These are phyloP conservation scores for Coendou prehensilis DNA, from an alignment of 2,797 vertebrate genomes.

Conservation along the genomic window DNA sequence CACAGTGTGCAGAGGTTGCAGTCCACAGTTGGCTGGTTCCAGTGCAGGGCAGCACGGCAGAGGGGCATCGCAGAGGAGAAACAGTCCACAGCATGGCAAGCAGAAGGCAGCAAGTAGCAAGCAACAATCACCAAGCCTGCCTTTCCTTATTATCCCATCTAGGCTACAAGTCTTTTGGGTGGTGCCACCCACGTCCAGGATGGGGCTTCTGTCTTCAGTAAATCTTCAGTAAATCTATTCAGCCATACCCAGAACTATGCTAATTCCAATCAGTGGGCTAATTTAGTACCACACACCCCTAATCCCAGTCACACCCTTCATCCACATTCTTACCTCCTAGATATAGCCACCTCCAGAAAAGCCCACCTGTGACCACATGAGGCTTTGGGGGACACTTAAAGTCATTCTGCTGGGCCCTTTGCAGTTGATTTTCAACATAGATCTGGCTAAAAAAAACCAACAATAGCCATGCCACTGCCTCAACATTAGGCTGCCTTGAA, in stretches of 20 bases:
- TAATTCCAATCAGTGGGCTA: neutral
- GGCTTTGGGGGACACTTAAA: neutral
- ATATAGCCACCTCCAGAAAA: neutral
- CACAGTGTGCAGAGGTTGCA: neutral
- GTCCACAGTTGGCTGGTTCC: neutral
- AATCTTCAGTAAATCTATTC: neutral
- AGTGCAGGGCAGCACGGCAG: neutral
- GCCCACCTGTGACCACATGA: neutral
- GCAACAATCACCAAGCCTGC: neutral
- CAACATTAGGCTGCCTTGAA: neutral
- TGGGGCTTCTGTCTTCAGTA: neutral
- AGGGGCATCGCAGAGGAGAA: neutral
- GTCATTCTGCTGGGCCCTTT: neutral
- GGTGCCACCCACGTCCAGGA: neutral
- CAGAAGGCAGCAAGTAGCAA: neutral
- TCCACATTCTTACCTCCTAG: neutral
- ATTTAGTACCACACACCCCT: neutral
- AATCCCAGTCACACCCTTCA: neutral
- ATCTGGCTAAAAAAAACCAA: neutral
- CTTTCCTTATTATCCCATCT: neutral
- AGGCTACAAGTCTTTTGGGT: neutral
- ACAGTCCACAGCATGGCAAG: neutral
- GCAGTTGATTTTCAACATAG: neutral
- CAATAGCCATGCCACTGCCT: neutral
- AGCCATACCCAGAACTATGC: neutral